These are phyloP conservation scores for Diplosoma virens DNA, from an alignment of 23 tunicate species.

Conservation along the genomic window DNA sequence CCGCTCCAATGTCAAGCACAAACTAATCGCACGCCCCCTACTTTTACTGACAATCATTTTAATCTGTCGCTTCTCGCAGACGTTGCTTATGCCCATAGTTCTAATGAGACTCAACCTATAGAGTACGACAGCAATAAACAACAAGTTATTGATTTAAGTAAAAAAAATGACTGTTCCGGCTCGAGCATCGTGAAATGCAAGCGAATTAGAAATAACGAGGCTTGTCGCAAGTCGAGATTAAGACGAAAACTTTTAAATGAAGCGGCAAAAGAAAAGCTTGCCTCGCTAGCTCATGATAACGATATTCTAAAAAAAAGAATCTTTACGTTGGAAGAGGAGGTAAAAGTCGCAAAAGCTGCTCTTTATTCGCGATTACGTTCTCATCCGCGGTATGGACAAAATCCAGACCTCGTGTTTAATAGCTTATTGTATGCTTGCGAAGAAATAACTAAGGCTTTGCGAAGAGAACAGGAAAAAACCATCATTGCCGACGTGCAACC, in stretches of 20 bases:
- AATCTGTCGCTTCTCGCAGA: slow-evolving; percentile 12
- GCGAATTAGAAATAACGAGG: slow-evolving; percentile 8
- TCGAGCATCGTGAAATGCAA: neutral
- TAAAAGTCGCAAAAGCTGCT: neutral
- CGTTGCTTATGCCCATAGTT: slow-evolving; percentile 5
- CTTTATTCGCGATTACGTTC: too few species aligned
- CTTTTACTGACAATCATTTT: neutral
- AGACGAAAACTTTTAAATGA: slow-evolving; percentile 2
- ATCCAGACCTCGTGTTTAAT: too few species aligned
- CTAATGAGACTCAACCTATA: neutral
- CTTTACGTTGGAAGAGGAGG: slow-evolving; percentile 4
- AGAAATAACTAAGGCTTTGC: too few species aligned
- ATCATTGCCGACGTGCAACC: too few species aligned
- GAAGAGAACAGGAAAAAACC: too few species aligned
- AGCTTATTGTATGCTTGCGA: too few species aligned
- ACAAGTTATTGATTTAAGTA: neutral
- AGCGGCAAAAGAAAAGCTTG: slow-evolving; percentile 1
- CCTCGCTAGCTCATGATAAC: neutral
- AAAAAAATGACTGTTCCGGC: neutral
- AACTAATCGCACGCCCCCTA: neutral
- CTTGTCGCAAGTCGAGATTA: slow-evolving; percentile 12
- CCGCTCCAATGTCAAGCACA: too few species aligned
- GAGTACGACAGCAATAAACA: neutral
- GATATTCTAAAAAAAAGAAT: neutral
- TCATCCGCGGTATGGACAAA: too few species aligned